Evolutionary conservation across 2,888 invertebrate genomes (phyloP).

Genomic region (Saturnia pavonia): DNA sequence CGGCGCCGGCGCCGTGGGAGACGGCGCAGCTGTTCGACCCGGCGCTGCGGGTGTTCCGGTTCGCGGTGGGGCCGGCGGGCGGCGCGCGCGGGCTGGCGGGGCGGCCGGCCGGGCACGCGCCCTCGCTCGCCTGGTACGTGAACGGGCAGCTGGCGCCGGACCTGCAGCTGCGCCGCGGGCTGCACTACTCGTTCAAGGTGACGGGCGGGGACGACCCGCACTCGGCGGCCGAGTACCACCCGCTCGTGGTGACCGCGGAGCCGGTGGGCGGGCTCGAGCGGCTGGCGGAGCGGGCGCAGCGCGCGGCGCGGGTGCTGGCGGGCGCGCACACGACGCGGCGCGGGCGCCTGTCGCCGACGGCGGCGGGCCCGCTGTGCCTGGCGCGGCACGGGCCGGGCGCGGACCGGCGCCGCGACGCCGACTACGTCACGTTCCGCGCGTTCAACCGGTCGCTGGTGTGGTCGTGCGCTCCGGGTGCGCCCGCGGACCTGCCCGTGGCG

Average conservation of each 20-base stretch:
- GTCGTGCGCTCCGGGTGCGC: slow-evolving; percentile 87
- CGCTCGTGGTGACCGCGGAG: slow-evolving; percentile 93
- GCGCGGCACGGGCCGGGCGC: slow-evolving; percentile 84
- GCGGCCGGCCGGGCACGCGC: slow-evolving; percentile 68
- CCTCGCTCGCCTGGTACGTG: slow-evolving; percentile 94
- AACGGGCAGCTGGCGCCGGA: slow-evolving; percentile 95
- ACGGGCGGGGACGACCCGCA: slow-evolving; percentile 95
- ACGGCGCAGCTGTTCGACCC: slow-evolving; percentile 85
- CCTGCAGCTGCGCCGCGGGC: slow-evolving; percentile 91
- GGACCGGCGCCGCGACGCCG: slow-evolving; percentile 90
- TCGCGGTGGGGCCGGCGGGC: slow-evolving; percentile 92
- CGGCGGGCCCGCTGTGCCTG: slow-evolving; percentile 89
- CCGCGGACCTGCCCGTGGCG: slow-evolving; percentile 88
- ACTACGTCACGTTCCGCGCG: slow-evolving; percentile 89
- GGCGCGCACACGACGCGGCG: slow-evolving; percentile 92
- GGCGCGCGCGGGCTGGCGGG: slow-evolving; percentile 88
- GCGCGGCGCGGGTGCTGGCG: slow-evolving; percentile 85
- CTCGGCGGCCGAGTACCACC: slow-evolving; percentile 92
- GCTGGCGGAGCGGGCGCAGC: slow-evolving; percentile 78
- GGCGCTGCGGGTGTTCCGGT: slow-evolving; percentile 89
- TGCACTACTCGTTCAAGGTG: slow-evolving; percentile 91
- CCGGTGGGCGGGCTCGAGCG: slow-evolving; percentile 93
- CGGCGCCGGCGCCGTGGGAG: slow-evolving; percentile 77
- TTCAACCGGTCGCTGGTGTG: slow-evolving; percentile 90
- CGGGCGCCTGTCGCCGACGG: slow-evolving; percentile 86